phyloP scores from a whole-genome alignment of 2,113 vertebrate species.

The Pandion haliaetus region DNA sequence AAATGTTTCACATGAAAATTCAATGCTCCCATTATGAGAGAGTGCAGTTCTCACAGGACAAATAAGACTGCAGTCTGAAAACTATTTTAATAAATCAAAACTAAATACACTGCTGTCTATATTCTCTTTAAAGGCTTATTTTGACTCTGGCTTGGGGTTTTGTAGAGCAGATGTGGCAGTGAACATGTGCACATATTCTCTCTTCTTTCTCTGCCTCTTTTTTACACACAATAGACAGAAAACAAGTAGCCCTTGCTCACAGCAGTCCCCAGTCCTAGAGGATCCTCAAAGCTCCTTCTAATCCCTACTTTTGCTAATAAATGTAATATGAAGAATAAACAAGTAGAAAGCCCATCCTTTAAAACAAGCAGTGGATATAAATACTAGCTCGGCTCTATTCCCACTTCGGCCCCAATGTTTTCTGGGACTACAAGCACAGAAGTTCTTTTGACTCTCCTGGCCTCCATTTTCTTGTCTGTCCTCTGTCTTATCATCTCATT shows the following conservation, averaged over 20 bases:
- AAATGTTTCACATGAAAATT: conserved; percentile 61
- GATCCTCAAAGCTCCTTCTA: not conserved
- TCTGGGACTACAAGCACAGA: not conserved
- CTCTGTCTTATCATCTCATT: not conserved
- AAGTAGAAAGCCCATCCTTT: not conserved
- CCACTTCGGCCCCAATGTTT: not conserved
- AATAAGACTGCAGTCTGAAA: conserved; percentile 54
- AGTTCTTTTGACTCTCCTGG: not conserved
- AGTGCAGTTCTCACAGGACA: conserved; percentile 48
- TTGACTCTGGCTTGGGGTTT: not conserved
- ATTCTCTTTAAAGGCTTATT: conserved; percentile 41
- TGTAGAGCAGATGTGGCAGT: not conserved
- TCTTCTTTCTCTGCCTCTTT: not conserved
- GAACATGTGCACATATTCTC: not conserved
- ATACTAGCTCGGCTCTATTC: not conserved
- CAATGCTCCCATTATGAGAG: conserved; percentile 42
- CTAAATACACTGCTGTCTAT: conserved; percentile 20
- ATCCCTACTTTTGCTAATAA: not conserved
- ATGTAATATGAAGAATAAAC: not conserved
- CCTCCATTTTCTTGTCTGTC: not conserved
- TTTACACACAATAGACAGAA: not conserved
- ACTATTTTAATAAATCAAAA: conserved; percentile 63
- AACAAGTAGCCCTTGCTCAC: not conserved
- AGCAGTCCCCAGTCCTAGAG: not conserved
- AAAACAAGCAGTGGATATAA: not conserved